Conservation (phyloP, 2,113 vertebrate genomes). For the Octodon degus region DNA sequence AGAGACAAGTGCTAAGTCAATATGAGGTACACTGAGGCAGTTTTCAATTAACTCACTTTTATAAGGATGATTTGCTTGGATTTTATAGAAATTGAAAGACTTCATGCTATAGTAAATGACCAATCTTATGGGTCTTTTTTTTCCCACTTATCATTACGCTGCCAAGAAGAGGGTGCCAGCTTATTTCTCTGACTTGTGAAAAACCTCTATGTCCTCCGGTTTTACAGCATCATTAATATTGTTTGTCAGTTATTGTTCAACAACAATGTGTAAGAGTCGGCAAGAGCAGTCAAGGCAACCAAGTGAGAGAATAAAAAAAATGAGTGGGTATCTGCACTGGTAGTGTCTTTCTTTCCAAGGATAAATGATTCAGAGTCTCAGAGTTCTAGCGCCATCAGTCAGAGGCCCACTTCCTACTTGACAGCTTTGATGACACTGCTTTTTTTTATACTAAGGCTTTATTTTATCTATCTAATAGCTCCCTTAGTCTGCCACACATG, state of each 20-base stretch:
- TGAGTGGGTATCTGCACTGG: background rate
- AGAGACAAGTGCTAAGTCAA: background rate
- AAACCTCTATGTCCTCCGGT: constrained; percentile 35
- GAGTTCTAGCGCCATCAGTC: background rate
- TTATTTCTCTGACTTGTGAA: constrained; percentile 48
- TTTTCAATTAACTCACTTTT: constrained; percentile 59
- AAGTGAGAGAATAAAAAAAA: background rate
- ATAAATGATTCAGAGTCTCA: background rate
- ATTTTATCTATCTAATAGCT: background rate
- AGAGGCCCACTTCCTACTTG: background rate
- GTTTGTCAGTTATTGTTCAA: constrained; percentile 54
- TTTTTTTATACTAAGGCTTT: background rate
- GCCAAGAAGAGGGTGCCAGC: background rate
- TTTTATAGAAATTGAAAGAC: constrained; percentile 62
- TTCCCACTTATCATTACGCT: background rate
- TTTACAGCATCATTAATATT: constrained; percentile 59
- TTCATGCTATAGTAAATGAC: constrained; percentile 56
- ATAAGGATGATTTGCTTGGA: constrained; percentile 24
- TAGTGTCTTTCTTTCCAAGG: background rate
- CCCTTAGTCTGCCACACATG: background rate
- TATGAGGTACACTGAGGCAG: background rate
- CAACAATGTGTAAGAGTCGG: background rate
- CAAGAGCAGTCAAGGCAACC: background rate
- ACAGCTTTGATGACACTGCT: background rate
- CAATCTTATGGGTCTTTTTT: background rate